Evolutionary conservation across 1,140 invertebrate species (phyloP), one percentile per base, ranked within the genome.

Genomic region (Tenebrio molitor): DNA sequence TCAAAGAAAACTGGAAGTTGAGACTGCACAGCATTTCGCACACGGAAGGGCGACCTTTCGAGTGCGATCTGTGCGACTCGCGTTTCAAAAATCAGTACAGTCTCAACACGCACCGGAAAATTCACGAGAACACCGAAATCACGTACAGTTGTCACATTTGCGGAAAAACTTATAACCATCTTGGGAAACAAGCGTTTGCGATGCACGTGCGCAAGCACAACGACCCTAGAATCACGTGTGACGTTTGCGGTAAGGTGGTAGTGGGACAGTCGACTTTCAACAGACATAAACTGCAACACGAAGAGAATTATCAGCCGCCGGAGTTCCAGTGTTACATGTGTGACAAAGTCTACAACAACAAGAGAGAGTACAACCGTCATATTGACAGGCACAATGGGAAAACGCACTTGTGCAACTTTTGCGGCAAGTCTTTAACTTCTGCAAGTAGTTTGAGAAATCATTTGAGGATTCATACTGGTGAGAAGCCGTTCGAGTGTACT

Each of bases 341-440:
- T 8, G 14, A 16, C 2, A 44, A 44, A 16, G 15, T 15, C 14
- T 15, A 16, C 14, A 16, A 7, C 3, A 16, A 6, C 6, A 6
- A 2, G 1, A 44, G 5, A 1, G 21, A 2, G 1, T 58, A n/a
- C 1, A 23, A 21, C 21, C 4, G 7, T 2, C 50, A 58, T 58
- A 23, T 65, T 6, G 80, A 89, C 1, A 89, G 87, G 0, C 90
- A 91, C 74, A 89, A 88, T 0, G 89, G 91, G 2, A 92, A 93
- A 78, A 91, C 91, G 76, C 92, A 92, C 78, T 87, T 90, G 73
- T 92, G 91, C 78, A 89, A 90, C 73, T 84, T 89, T 25, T 92
- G 91, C 80, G 82, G 82, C 23, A 92, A 70, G 50, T 84, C 87
- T 0, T 94, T 94, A 77, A 90, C 88, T 1, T 84, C 91, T 0